These are phyloP conservation scores for Heliconius ismenius DNA, from an alignment of 2,888 invertebrate genomes.

Conservation along the genomic window DNA sequence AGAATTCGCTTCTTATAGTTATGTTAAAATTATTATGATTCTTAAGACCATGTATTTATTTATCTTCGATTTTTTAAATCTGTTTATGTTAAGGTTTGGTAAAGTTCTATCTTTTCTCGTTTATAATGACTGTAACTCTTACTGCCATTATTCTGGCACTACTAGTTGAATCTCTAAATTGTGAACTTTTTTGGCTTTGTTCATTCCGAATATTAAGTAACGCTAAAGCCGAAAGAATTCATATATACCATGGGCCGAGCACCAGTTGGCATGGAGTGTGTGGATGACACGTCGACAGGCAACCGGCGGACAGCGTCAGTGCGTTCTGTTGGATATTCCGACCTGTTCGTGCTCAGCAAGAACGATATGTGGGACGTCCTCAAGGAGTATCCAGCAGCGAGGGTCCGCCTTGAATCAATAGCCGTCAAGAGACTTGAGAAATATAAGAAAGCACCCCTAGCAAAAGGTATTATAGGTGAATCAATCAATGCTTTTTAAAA, in stretches of 20 bases:
- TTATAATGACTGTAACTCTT: conserved; percentile 10
- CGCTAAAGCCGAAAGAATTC: conserved; percentile 55
- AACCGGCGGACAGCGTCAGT: conserved; percentile 99
- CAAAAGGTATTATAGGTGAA: conserved; percentile 86
- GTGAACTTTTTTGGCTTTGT: conserved; percentile 39
- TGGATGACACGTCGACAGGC: conserved; percentile 87
- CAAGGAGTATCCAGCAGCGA: conserved; percentile 96
- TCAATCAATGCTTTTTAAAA: conserved; percentile 6
- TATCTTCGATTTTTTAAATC: conserved; percentile 52
- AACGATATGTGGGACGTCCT: conserved; percentile 99
- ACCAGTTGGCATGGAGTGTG: conserved; percentile 81
- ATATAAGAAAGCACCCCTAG: conserved; percentile 96
- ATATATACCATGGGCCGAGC: conserved; percentile 59
- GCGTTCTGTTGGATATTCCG: conserved; percentile 98
- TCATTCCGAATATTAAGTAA: conserved; percentile 18
- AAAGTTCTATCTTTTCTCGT: conserved; percentile 23
- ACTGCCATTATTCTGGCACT: conserved; percentile 15
- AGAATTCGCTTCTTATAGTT: conserved; percentile 72
- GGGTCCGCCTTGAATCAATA: conserved; percentile 97
- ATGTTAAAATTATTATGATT: conserved; percentile 54
- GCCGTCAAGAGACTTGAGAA: conserved; percentile 98
- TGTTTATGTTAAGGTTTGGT: conserved; percentile 48
- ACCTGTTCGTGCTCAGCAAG: conserved; percentile 98
- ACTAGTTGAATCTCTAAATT: conserved; percentile 44
- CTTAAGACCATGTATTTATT: conserved; percentile 51